Evolutionary conservation across 2,797 vertebrate species (phyloP).

Genomic region (Phataginus tricuspis): DNA sequence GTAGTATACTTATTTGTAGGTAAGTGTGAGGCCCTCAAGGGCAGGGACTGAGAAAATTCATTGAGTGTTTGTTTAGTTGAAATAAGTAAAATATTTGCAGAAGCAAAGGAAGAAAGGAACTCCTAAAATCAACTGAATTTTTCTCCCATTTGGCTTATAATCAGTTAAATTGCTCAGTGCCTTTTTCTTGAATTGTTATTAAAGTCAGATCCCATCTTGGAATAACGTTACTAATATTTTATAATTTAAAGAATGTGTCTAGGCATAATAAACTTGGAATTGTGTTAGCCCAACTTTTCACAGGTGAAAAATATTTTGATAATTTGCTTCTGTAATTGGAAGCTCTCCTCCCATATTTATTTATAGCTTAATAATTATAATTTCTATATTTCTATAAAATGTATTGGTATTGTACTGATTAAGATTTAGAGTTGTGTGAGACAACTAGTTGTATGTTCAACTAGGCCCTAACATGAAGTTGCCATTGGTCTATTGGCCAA

Average conservation of each 20-base stretch:
- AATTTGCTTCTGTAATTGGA: slow-evolving; percentile 7
- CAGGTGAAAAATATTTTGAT: background rate
- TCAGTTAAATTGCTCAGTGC: background rate
- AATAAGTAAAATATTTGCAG: slow-evolving; percentile 24
- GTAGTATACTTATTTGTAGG: background rate
- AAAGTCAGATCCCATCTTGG: background rate
- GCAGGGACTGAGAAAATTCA: background rate
- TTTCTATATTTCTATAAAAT: background rate
- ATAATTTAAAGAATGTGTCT: background rate
- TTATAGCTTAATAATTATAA: background rate
- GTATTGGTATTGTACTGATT: background rate
- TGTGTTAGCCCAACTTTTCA: background rate
- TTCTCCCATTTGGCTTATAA: background rate
- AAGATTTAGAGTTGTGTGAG: background rate
- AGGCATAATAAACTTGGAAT: background rate
- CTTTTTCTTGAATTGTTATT: background rate
- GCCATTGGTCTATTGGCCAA: background rate
- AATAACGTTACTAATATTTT: background rate
- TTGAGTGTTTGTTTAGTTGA: background rate
- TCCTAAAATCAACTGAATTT: slow-evolving; percentile 18
- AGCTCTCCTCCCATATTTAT: background rate
- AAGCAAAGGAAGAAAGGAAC: background rate
- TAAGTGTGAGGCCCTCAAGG: background rate
- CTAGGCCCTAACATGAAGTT: background rate
- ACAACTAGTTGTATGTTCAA: no score